These are phyloP conservation scores for Isoperla grammatica DNA, from an alignment of 2,888 invertebrate species.

Conservation along the genomic window DNA sequence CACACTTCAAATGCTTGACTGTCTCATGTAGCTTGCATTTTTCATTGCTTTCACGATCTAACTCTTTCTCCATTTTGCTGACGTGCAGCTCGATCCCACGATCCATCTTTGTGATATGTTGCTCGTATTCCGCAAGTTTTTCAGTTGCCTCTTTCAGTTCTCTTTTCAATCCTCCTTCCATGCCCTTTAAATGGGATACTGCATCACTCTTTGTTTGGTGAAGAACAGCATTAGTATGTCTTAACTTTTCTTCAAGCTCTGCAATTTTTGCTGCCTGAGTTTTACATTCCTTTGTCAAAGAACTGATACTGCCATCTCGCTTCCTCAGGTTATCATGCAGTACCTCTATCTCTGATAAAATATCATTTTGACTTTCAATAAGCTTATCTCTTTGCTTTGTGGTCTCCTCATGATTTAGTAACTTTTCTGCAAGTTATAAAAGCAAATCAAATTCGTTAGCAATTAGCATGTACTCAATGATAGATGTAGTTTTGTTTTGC, in stretches of 20 bases:
- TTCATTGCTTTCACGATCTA: background rate
- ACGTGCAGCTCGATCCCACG: background rate
- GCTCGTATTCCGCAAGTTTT: background rate
- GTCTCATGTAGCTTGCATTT: background rate
- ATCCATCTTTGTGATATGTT: conserved; percentile 3
- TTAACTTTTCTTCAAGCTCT: conserved; percentile 1
- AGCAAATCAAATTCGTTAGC: too few species aligned
- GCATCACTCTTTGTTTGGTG: background rate
- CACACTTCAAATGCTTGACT: conserved; percentile 1
- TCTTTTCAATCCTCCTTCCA: background rate
- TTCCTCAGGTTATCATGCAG: background rate
- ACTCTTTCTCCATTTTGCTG: background rate
- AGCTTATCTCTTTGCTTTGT: conserved; percentile 1
- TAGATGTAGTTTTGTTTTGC: too few species aligned
- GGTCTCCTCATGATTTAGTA: background rate
- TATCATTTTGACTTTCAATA: conserved; percentile 7
- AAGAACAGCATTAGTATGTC: background rate
- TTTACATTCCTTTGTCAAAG: background rate
- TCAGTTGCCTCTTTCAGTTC: background rate
- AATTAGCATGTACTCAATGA: too few species aligned
- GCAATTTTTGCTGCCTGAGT: background rate
- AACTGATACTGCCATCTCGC: background rate
- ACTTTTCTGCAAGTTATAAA: background rate
- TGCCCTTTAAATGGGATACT: background rate
- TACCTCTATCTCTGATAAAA: background rate